Percentiles rank a stretch among this genome's conserved stretches.
phyloP scores from a whole-genome alignment of 2,888 invertebrate genomes.

The Sisyra terminalis region DNA sequence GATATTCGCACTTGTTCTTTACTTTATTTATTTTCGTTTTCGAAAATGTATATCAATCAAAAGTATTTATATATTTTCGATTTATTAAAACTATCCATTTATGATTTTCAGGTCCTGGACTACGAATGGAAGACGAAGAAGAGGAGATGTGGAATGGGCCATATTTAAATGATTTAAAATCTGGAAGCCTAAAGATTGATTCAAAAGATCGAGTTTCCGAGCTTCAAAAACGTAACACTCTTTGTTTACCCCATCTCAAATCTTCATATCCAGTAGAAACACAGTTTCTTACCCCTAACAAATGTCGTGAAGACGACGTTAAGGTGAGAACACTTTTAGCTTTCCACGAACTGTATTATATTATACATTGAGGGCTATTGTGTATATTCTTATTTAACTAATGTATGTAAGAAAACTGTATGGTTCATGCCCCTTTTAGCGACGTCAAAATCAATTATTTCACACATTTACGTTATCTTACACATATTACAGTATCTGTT shows the following conservation, averaged over 20 bases:
- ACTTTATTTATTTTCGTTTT: too few relatives aligned
- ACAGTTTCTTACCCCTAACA: constrained; percentile 38
- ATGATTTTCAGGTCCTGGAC: constrained; percentile 22
- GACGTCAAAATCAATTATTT: too few relatives aligned
- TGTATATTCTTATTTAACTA: too few relatives aligned
- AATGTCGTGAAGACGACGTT: constrained; percentile 45
- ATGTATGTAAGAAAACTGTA: too few relatives aligned
- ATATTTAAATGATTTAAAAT: constrained; percentile 50
- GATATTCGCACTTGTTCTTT: too few relatives aligned
- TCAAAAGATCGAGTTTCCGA: constrained; percentile 37
- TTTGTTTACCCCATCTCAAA: constrained; percentile 70
- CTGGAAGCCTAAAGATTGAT: constrained; percentile 25
- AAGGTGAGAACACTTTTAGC: constrained; percentile 32
- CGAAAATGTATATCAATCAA: too few relatives aligned
- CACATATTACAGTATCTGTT: too few relatives aligned
- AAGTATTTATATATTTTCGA: too few relatives aligned
- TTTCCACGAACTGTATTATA: too few relatives aligned
- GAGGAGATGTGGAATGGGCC: constrained; percentile 72
- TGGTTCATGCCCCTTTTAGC: too few relatives aligned
- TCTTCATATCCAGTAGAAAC: constrained; percentile 73
- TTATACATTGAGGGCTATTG: too few relatives aligned
- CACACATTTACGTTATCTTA: too few relatives aligned
- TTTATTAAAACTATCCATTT: not conserved
- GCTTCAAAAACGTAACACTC: constrained; percentile 61
- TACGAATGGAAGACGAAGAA: constrained; percentile 72